Conservation (phyloP, 2,888 invertebrate species). For the Pterostichus niger region DNA sequence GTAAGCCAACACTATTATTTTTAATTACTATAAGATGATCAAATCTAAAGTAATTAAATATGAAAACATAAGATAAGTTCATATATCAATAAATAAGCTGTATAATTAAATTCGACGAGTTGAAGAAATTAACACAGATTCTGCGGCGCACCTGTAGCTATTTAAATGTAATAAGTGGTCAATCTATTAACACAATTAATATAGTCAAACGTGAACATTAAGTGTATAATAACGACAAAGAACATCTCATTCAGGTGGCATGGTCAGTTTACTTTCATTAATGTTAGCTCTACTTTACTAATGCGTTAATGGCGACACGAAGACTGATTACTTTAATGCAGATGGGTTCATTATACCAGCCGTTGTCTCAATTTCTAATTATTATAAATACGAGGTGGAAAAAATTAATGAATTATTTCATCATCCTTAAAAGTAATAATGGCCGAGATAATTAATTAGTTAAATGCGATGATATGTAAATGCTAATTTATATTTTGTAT, state of each 20-base stretch:
- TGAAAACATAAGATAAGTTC: too few species aligned
- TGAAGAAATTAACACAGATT: too few species aligned
- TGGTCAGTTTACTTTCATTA: background rate
- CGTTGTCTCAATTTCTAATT: slow-evolving; percentile 45
- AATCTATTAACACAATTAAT: too few species aligned
- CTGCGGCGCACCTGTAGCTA: too few species aligned
- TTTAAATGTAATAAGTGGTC: too few species aligned
- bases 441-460: slow-evolving; percentile 15
- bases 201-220: too few species aligned
- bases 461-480: slow-evolving; percentile 18
- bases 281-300: background rate
- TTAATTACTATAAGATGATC: too few species aligned
- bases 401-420: slow-evolving; percentile 54
- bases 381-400: slow-evolving; percentile 24
- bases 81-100: too few species aligned
- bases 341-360: slow-evolving; percentile 19
- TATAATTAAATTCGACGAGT: too few species aligned
- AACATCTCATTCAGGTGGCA: background rate
- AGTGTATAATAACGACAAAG: background rate
- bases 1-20: too few species aligned
- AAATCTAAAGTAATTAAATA: too few species aligned
- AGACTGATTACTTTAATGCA: slow-evolving; percentile 38
- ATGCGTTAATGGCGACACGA: slow-evolving; percentile 8
- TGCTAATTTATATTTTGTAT: slow-evolving; percentile 4
- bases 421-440: slow-evolving; percentile 6